Percentiles rank a stretch among this genome's conserved stretches.
These are phyloP conservation scores for Vultur gryphus DNA, from an alignment of 2,797 vertebrate species.

Conservation along the genomic window DNA sequence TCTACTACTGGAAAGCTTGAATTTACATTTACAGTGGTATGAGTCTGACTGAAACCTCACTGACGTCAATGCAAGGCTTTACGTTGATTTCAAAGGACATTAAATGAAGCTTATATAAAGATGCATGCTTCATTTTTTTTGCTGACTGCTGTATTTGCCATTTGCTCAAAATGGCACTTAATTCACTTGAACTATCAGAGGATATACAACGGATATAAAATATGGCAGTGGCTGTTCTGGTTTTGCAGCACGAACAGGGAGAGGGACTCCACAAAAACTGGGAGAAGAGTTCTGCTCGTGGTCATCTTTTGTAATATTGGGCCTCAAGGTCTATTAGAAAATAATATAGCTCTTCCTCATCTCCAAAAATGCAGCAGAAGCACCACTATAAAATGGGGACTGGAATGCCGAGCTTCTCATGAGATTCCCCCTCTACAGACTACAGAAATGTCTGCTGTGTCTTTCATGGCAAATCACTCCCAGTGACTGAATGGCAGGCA, in stretches of 20 bases:
- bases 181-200: not conserved
- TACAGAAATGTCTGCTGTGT: not conserved
- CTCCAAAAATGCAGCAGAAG: not conserved
- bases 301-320: not conserved
- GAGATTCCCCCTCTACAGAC: not conserved
- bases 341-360: not conserved
- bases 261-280: not conserved
- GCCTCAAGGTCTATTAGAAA: not conserved
- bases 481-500: not conserved
- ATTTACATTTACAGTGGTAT: constrained; percentile 32
- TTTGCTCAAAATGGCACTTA: not conserved
- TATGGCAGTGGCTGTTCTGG: not conserved
- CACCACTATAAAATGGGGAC: not conserved
- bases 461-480: not conserved
- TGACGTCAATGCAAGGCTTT: constrained; percentile 40
- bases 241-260: not conserved
- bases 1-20: constrained; percentile 13
- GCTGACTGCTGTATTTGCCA: not conserved
- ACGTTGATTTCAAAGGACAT: constrained; percentile 31
- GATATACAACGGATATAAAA: not conserved
- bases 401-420: not conserved
- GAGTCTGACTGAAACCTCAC: constrained; percentile 14
- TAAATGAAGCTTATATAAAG: constrained; percentile 23
- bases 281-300: not conserved
- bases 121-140: not conserved